Evolutionary conservation across 2,888 invertebrate genomes (phyloP).

Genomic region (Orthosia gracilis): DNA sequence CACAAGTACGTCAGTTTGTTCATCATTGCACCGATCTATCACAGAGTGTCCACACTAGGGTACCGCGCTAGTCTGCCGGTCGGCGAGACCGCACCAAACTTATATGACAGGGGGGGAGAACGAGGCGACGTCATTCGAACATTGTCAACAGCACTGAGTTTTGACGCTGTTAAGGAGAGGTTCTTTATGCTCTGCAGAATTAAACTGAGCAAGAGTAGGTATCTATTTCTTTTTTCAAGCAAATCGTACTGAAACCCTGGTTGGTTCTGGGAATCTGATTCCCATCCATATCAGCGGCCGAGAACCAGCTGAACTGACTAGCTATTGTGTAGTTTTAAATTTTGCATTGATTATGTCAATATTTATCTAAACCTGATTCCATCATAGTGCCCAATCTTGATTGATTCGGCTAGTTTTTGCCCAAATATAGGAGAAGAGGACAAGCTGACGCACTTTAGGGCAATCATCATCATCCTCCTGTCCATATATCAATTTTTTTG

Average conservation of each 20-base stretch:
- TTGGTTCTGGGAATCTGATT: too few relatives aligned
- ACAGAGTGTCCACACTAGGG: constrained; percentile 32
- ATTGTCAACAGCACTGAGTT: constrained; percentile 50
- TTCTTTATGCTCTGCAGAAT: not conserved
- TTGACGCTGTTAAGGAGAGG: constrained; percentile 45
- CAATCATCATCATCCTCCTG: too few relatives aligned
- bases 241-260: too few relatives aligned
- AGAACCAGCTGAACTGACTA: too few relatives aligned
- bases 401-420: not conserved
- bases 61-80: constrained; percentile 38
- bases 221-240: too few relatives aligned
- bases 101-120: constrained; percentile 54
- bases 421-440: too few relatives aligned
- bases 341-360: not conserved
- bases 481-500: too few relatives aligned
- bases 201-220: not conserved
- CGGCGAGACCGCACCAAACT: constrained; percentile 30
- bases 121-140: constrained; percentile 51
- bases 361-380: not conserved
- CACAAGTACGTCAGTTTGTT: constrained; percentile 75
- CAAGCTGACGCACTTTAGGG: too few relatives aligned
- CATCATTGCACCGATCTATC: constrained; percentile 31
- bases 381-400: not conserved
- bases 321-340: too few relatives aligned
- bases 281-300: too few relatives aligned